Evolutionary conservation across 2,888 invertebrate genomes (phyloP).

Genomic region (Caenorhabditis angaria): DNA sequence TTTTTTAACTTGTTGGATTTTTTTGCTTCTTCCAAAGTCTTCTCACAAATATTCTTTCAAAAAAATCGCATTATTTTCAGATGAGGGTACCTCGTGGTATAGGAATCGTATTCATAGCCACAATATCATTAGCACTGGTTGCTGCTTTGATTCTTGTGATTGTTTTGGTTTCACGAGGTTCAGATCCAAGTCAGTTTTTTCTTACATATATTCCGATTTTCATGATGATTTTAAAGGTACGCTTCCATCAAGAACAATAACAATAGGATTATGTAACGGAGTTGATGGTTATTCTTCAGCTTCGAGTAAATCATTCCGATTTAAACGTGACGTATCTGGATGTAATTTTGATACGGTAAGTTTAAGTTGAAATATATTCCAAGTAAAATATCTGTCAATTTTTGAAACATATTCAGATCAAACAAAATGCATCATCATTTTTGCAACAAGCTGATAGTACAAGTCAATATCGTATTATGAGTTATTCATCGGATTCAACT

Average conservation of each 20-base stretch:
- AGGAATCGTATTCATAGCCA: constrained; percentile 33
- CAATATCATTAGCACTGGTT: constrained; percentile 24
- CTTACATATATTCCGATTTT: background rate
- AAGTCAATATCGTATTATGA: constrained; percentile 9
- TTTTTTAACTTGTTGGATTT: too few relatives aligned
- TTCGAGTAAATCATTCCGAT: background rate
- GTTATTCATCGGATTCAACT: constrained; percentile 12
- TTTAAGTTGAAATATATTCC: background rate
- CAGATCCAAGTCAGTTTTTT: background rate
- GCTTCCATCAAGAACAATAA: constrained; percentile 20
- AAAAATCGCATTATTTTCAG: too few relatives aligned
- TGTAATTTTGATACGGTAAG: constrained; percentile 15
- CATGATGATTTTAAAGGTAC: constrained; percentile 3
- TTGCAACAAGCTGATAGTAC: constrained; percentile 11
- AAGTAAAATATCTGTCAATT: background rate
- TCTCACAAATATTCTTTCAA: too few relatives aligned
- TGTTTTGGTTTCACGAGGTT: constrained; percentile 22
- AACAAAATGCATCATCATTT: background rate
- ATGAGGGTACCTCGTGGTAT: constrained; percentile 38
- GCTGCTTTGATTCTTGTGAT: constrained; percentile 32
- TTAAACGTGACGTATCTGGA: constrained; percentile 14
- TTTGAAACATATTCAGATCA: constrained; percentile 5
- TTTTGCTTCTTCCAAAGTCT: too few relatives aligned
- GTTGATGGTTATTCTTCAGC: background rate
- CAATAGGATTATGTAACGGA: constrained; percentile 24